Conservation (phyloP, 2,888 invertebrate species). For the Apantesis nais region DNA sequence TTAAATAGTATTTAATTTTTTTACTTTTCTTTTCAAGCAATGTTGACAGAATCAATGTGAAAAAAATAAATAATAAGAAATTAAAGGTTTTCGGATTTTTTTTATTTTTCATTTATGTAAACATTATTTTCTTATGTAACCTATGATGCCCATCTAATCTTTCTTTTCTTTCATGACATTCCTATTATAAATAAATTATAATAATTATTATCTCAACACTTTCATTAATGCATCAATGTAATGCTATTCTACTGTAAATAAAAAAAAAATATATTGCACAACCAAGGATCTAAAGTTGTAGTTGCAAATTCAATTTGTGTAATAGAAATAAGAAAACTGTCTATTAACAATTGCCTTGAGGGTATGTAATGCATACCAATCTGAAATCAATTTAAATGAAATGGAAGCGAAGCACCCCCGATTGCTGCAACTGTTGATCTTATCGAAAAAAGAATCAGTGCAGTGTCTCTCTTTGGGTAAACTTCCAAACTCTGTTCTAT, state of each 20-base stretch:
- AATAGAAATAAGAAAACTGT: slow-evolving; percentile 41
- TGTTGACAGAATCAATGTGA: not conserved
- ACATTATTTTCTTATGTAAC: slow-evolving; percentile 50
- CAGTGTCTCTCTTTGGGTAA: not conserved
- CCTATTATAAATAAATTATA: slow-evolving; percentile 52
- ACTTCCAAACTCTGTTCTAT: not conserved
- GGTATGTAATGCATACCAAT: slow-evolving; percentile 36
- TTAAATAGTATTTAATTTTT: not conserved
- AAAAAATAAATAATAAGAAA: not conserved
- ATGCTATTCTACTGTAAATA: slow-evolving; percentile 46
- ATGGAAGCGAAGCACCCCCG: slow-evolving; percentile 29
- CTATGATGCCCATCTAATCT: slow-evolving; percentile 43
- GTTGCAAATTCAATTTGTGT: slow-evolving; percentile 56
- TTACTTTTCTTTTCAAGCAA: not conserved
- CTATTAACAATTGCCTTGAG: slow-evolving; percentile 38
- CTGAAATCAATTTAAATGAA: slow-evolving; percentile 41
- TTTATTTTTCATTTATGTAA: slow-evolving; percentile 46
- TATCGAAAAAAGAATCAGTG: slow-evolving; percentile 24
- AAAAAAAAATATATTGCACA: slow-evolving; percentile 61
- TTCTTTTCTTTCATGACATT: slow-evolving; percentile 54
- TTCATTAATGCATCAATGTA: slow-evolving; percentile 37
- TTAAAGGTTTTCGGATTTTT: slow-evolving; percentile 19
- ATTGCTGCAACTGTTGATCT: slow-evolving; percentile 22
- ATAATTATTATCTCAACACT: slow-evolving; percentile 54
- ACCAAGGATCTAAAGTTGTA: slow-evolving; percentile 45